Evolutionary conservation across 2,888 invertebrate species (phyloP), one percentile per base, ranked within the genome.

Genomic region (Alentia gelatinosa): DNA sequence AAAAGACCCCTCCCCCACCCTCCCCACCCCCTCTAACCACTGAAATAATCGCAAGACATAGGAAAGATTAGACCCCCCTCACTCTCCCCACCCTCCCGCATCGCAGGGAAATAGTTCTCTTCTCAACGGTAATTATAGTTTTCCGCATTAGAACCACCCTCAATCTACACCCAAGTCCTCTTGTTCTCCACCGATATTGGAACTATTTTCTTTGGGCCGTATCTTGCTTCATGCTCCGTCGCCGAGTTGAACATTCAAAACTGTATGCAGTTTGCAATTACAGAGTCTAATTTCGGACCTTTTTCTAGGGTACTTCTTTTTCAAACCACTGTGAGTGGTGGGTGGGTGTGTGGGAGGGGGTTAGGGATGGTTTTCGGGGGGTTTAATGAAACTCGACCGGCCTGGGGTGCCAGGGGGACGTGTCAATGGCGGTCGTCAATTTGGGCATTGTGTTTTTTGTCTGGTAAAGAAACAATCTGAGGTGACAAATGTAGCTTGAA

Each of bases 401-500:
- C 68, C 30, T 12, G 30, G 68, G 68, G 68, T 12, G 12, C 30
- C 68, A 12, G 26, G 68, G 68, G 30, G 30, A 30, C 68, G 68
- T 37, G 35, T 83, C 83, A 83, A 83, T 83, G 83, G 83, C 39
- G 83, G 4, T 23, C 40, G 83, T 40, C 83, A 83, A 83, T 83
- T 83, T 83, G 83, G 83, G 37, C 83, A 39, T 83, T 40, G 39
- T 83, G 39, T 19, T 83, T 83, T 83, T 83, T 83, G 83, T 83
- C 40, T 30, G 37, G 86, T 86, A 42, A 86, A 86, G 86, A 86
- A 86, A 86, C 86, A 86, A 86, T 86, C 47, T 30, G 47, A 86
- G 47, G 86, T 86, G 86, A 86, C 86, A 86, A 86, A 86, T 86
- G 86, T 86, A 50, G 30, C 86, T 86, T 86, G 86, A 86, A 86